phyloP scores from a whole-genome alignment of 2,797 vertebrate genomes.

The Propithecus deckenii region DNA sequence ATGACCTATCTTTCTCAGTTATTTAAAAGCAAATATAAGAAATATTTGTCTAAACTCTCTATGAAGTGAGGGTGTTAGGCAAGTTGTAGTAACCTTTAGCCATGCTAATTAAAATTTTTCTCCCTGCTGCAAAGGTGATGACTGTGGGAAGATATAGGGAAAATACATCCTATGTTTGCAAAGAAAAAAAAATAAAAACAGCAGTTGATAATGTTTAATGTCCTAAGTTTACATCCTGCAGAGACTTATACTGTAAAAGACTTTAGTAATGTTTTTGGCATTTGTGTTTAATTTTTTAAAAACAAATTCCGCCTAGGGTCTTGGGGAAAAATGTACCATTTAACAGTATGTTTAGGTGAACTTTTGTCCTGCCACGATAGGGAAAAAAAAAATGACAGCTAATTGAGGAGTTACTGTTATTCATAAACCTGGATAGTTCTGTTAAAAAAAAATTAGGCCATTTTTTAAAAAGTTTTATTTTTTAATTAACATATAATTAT shows the following conservation, averaged over 20 bases:
- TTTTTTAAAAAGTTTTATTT: neutral
- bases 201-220: neutral
- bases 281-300: constrained; percentile 15
- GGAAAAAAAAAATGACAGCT: neutral
- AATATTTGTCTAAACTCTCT: neutral
- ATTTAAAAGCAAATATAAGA: constrained; percentile 28
- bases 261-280: neutral
- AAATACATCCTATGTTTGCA: neutral
- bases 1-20: neutral
- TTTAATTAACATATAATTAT: neutral
- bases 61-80: neutral
- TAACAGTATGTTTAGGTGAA: neutral
- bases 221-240: neutral
- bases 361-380: neutral
- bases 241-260: neutral
- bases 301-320: neutral
- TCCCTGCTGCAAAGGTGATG: neutral
- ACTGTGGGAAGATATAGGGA: neutral
- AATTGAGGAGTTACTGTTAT: neutral
- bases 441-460: neutral
- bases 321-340: neutral
- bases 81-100: neutral
- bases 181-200: constrained; percentile 8
- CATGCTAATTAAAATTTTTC: neutral
- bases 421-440: constrained; percentile 1